Percentiles rank a stretch among this genome's conserved stretches.
Conservation (phyloP, 2,113 vertebrate genomes). For the Microtus montanus region DNA sequence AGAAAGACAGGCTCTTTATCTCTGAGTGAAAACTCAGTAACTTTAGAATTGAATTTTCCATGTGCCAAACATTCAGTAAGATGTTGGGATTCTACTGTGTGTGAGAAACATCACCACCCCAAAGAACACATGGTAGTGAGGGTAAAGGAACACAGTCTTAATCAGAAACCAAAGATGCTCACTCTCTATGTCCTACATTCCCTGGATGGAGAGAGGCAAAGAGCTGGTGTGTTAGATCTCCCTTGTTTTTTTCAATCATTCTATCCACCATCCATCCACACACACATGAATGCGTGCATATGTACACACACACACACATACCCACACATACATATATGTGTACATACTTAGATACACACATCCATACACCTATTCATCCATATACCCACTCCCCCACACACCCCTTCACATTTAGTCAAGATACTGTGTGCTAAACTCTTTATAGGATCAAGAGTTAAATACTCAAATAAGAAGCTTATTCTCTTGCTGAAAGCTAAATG, state of each 20-base stretch:
- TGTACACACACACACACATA: background rate
- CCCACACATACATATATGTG: background rate
- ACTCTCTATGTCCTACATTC: no score
- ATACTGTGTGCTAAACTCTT: background rate
- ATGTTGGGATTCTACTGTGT: background rate
- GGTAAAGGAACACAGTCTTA: background rate
- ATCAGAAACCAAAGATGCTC: background rate
- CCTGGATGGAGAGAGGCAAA: background rate
- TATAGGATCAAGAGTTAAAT: background rate
- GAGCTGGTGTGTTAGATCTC: background rate
- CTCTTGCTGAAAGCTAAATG: background rate
- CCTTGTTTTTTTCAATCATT: background rate
- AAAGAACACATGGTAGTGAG: background rate
- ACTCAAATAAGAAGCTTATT: background rate
- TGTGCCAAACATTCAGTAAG: background rate
- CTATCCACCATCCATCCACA: background rate
- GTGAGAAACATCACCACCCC: background rate
- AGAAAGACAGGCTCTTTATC: background rate
- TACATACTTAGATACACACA: no score
- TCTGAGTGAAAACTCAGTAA: slow-evolving; percentile 41
- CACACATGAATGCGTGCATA: background rate
- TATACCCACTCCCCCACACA: background rate
- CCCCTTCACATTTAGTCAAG: background rate
- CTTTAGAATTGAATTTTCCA: background rate
- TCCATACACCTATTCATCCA: no score